A percentile compares a stretch with the other conserved stretches of the same genome.
Evolutionary conservation across 2,797 vertebrate genomes (phyloP).

Genomic region (Lagothrix lagotricha): DNA sequence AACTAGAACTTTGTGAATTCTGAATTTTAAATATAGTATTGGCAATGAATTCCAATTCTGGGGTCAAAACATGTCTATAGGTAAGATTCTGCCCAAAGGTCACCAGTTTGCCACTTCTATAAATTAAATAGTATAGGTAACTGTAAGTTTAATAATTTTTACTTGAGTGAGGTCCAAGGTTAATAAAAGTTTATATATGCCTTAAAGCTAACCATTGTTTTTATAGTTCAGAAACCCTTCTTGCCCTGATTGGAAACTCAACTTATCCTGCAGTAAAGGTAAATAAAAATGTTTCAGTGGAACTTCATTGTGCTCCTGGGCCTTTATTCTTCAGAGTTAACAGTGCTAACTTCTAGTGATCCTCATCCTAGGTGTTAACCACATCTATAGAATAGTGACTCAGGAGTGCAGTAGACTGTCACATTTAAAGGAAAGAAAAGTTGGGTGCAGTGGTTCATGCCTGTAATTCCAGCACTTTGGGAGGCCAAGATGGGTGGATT

Average conservation of each 20-base stretch:
- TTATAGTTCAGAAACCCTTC: background rate
- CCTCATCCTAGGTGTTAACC: background rate
- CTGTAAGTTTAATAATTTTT: background rate
- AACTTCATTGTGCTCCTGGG: slow-evolving; percentile 16
- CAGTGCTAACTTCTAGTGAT: background rate
- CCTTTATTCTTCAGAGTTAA: background rate
- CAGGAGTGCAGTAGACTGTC: background rate
- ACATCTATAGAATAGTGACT: background rate
- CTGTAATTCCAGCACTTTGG: too few relatives aligned
- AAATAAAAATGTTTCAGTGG: background rate
- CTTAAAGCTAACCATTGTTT: background rate
- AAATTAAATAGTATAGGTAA: slow-evolving; percentile 1
- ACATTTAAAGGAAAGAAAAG: slow-evolving; percentile 8
- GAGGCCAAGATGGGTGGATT: too few relatives aligned
- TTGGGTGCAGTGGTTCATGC: too few relatives aligned
- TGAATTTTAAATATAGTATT: slow-evolving; percentile 6
- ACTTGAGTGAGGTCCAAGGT: background rate
- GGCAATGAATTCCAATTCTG: background rate
- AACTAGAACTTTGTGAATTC: slow-evolving; percentile 1
- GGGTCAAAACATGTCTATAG: background rate
- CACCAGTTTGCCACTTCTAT: background rate
- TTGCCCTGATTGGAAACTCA: background rate
- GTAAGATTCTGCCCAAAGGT: background rate
- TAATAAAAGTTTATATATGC: background rate
- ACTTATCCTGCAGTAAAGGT: background rate